Base-by-base conservation (phyloP, 2,113 vertebrate species). In the Gadus macrocephalus region DNA sequence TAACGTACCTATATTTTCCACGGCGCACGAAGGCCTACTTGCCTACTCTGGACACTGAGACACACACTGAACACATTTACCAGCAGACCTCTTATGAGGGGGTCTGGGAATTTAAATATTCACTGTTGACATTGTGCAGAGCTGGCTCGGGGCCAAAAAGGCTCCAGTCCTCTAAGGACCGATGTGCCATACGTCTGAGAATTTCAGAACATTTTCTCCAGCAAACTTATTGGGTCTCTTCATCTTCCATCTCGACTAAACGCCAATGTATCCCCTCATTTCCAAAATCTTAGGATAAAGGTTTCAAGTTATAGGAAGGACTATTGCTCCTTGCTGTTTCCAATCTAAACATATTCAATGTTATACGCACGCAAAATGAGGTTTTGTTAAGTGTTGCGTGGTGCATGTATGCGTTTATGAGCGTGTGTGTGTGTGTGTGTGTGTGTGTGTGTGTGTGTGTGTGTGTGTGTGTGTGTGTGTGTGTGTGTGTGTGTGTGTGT, bases 91-190 rank as follows among this genome's bases (percentile, higher is more conserved):
- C 94, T 95, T 96, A 96, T 94, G 96, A 93, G 94, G 89, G 42
- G 94, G 92, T 96, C 93, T 95, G 95, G 95, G 95, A 95, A 95
- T 97, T 97, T 94, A 95, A 95, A 96, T 97, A 95, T 96, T 96
- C 94, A 94, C 92, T 95, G 94, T 94, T 96, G 96, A 98, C 94
- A 94, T 93, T 96, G 93, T 93, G 92, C 93, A 95, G 95, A 92
- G 85, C 89, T 96, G 96, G 95, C 93, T 0, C 67, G 25, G 78
- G 90, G 93, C 95, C 95, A 96, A 89, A 81, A 78, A 65, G 81
- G 77, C 56, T 78, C 76, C 62, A 5, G 66, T 88, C 87, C 94
- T 91, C 92, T 66, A 22, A 92, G 92, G 92, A 89, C 87, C 85
- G 42, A 49, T 14, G 42, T 49, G 42, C 42, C 42, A 49, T 49